phyloP scores from a whole-genome alignment of 1,140 invertebrate species.

The Diachasmimorpha longicaudata region DNA sequence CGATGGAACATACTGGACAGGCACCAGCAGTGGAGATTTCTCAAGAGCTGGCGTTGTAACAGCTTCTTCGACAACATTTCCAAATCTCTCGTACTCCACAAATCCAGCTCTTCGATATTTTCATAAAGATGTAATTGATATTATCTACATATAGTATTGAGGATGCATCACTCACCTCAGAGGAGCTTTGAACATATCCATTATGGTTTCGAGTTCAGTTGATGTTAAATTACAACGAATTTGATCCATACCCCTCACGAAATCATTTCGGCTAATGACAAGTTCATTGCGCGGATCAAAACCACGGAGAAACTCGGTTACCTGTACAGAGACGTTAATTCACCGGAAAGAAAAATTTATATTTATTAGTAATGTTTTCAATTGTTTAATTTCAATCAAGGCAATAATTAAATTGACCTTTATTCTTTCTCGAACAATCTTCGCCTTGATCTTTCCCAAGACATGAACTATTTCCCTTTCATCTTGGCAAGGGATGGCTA shows the following conservation, averaged over 20 bases:
- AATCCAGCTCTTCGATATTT: constrained; percentile 60
- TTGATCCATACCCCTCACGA: constrained; percentile 68
- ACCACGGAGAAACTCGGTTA: constrained; percentile 67
- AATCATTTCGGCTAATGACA: constrained; percentile 68
- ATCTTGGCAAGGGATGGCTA: constrained; percentile 37
- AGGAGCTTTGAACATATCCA: constrained; percentile 65
- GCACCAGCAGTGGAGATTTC: constrained; percentile 68
- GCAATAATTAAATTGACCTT: no score
- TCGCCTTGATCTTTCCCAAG: constrained; percentile 75
- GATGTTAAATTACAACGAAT: constrained; percentile 68
- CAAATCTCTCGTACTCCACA: constrained; percentile 72
- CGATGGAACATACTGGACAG: constrained; percentile 69
- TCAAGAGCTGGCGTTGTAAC: constrained; percentile 69
- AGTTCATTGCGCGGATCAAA: constrained; percentile 69
- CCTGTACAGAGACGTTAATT: constrained; percentile 28
- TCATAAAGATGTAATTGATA: background rate
- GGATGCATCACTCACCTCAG: constrained; percentile 30
- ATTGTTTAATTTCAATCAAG: no score
- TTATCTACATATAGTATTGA: no score
- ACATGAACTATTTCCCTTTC: constrained; percentile 72
- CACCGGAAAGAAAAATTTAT: background rate
- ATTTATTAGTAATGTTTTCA: background rate
- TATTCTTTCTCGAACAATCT: constrained; percentile 70
- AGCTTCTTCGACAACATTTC: constrained; percentile 69
- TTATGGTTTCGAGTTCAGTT: constrained; percentile 67